Conservation (phyloP, 2,113 vertebrate species). For the Zosterops pallidus region DNA sequence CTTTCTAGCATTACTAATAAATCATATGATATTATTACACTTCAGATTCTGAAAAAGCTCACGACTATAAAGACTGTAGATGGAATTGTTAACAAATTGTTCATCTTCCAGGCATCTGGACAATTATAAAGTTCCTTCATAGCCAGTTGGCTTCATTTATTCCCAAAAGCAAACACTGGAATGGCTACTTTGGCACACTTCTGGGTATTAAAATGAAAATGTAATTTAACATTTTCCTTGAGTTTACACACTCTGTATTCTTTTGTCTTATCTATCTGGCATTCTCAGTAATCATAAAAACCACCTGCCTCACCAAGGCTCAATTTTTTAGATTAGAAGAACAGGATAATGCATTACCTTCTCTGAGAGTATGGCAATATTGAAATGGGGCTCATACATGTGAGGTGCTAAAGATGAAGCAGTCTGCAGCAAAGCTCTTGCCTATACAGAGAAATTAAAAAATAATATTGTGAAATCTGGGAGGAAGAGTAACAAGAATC, state of each 20-base stretch:
- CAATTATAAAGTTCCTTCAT: not conserved
- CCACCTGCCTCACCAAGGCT: not conserved
- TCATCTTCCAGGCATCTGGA: not conserved
- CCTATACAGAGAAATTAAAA: conserved; percentile 70
- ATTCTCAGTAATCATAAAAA: not conserved
- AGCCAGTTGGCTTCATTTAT: not conserved
- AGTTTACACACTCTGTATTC: not conserved
- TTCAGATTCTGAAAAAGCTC: not conserved
- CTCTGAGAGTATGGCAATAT: conserved; percentile 89
- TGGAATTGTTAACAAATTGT: not conserved
- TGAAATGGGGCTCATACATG: conserved; percentile 97
- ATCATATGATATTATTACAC: not conserved
- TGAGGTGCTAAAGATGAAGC: conserved; percentile 88
- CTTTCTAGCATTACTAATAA: not conserved
- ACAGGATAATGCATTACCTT: conserved; percentile 79
- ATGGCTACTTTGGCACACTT: not conserved
- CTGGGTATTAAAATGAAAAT: not conserved
- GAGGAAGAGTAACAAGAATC: not conserved
- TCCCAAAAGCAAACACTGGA: not conserved
- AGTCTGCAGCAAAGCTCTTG: conserved; percentile 91
- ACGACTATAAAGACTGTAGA: not conserved
- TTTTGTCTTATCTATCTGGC: not conserved
- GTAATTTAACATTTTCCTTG: not conserved
- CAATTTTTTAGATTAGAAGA: not conserved
- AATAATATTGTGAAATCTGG: not conserved